Conservation (phyloP, 2,797 vertebrate species). For the Crax fasciolata region DNA sequence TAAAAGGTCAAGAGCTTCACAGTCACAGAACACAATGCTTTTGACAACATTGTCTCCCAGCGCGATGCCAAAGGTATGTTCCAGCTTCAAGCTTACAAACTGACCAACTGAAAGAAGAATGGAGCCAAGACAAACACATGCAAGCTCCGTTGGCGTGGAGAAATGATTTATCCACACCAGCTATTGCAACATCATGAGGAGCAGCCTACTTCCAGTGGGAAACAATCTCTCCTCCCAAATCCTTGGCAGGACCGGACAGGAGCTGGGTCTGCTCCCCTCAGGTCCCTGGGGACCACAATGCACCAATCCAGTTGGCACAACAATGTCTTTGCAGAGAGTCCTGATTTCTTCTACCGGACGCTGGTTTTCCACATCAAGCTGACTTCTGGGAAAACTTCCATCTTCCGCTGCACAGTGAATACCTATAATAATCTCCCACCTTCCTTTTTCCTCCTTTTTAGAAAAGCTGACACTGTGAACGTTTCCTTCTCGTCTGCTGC, state of each 20-base stretch:
- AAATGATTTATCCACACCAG: neutral
- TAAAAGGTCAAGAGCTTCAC: slow-evolving; percentile 34
- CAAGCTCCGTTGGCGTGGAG: neutral
- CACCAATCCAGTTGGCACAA: neutral
- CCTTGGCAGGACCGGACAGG: neutral
- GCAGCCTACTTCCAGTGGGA: neutral
- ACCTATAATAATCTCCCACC: neutral
- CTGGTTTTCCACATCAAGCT: neutral
- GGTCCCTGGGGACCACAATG: neutral
- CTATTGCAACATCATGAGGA: neutral
- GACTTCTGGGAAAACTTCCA: neutral
- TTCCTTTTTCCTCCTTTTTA: neutral
- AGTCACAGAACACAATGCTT: neutral
- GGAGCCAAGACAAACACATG: neutral
- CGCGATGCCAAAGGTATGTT: neutral
- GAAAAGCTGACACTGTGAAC: neutral
- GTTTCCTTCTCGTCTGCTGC: neutral
- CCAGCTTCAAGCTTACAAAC: neutral
- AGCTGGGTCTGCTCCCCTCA: neutral
- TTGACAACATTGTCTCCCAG: neutral
- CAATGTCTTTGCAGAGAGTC: neutral
- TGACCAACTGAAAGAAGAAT: neutral
- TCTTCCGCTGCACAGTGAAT: neutral
- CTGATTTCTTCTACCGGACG: neutral
- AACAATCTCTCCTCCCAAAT: neutral